These are phyloP conservation scores for Cheilosia vernalis DNA, from an alignment of 2,888 invertebrate species.

Conservation along the genomic window DNA sequence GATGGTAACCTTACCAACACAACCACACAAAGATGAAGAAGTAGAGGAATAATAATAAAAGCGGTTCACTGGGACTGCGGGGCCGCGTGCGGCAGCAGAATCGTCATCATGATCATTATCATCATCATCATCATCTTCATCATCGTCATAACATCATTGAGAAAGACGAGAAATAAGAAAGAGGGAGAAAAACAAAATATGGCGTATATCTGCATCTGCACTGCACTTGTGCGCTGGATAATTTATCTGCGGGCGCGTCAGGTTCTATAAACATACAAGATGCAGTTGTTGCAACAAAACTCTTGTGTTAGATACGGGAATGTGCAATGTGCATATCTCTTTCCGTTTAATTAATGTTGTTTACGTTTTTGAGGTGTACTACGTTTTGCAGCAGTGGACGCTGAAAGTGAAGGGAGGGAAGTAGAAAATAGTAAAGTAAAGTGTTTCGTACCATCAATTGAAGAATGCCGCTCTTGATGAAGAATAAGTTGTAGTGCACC, in stretches of 20 bases:
- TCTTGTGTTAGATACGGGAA: conserved; percentile 14
- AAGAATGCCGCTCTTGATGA: conserved; percentile 11
- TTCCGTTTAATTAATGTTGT: conserved; percentile 58
- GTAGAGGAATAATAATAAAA: conserved; percentile 37
- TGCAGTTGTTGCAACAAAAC: conserved; percentile 40
- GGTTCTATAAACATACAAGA: conserved; percentile 33
- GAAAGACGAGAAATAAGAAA: conserved; percentile 22
- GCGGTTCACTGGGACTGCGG: conserved; percentile 17
- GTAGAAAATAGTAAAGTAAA: conserved; percentile 6
- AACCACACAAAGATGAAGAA: not conserved
- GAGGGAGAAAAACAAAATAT: conserved; percentile 28
- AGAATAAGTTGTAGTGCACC: not conserved
- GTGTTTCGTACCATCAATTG: conserved; percentile 6
- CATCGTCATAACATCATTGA: conserved; percentile 10
- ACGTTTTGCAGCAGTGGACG: not conserved
- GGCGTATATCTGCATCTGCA: conserved; percentile 4
- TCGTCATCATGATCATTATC: too few relatives aligned
- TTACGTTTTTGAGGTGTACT: conserved; percentile 43
- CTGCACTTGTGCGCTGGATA: conserved; percentile 23
- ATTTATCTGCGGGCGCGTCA: conserved; percentile 50
- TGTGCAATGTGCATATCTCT: conserved; percentile 42
- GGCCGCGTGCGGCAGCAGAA: not conserved
- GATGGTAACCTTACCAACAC: conserved; percentile 43
- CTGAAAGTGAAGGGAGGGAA: not conserved
- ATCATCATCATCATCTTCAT: too few relatives aligned